phyloP scores from a whole-genome alignment of 1,140 invertebrate genomes.

The Cepaea nemoralis region DNA sequence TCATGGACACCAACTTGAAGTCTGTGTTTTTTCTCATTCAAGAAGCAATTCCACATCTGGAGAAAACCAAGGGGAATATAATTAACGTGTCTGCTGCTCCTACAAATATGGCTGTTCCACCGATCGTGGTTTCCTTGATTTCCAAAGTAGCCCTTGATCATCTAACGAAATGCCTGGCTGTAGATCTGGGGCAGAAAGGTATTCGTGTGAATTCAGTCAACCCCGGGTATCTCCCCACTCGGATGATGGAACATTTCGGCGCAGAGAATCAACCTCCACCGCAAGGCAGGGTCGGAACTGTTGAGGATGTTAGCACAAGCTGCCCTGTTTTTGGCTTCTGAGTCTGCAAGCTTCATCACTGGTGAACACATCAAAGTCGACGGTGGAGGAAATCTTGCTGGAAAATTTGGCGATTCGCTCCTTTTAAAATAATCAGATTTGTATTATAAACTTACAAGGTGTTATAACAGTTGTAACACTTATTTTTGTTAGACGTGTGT shows the following conservation, averaged over 20 bases:
- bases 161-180: not conserved
- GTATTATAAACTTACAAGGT: no score
- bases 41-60: conserved; percentile 5
- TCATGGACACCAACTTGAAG: not conserved
- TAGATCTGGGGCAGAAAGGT: not conserved
- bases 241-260: not conserved
- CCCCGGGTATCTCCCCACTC: not conserved
- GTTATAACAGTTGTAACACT: no score
- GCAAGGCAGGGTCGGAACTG: no score
- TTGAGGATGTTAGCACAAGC: no score
- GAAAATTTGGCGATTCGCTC: no score
- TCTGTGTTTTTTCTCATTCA: not conserved
- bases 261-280: no score
- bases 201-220: not conserved
- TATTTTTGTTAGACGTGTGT: no score
- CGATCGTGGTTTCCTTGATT: not conserved
- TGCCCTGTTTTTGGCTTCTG: no score
- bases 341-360: no score
- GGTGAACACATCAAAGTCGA: no score
- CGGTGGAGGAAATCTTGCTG: no score
- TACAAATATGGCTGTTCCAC: not conserved
- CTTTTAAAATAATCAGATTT: no score
- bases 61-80: conserved; percentile 3
- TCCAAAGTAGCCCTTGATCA: not conserved
- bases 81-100: not conserved